Conservation (phyloP, 30 jellyfish, hydroid and myxozoan genomes). For the Turritopsis dohrnii region DNA sequence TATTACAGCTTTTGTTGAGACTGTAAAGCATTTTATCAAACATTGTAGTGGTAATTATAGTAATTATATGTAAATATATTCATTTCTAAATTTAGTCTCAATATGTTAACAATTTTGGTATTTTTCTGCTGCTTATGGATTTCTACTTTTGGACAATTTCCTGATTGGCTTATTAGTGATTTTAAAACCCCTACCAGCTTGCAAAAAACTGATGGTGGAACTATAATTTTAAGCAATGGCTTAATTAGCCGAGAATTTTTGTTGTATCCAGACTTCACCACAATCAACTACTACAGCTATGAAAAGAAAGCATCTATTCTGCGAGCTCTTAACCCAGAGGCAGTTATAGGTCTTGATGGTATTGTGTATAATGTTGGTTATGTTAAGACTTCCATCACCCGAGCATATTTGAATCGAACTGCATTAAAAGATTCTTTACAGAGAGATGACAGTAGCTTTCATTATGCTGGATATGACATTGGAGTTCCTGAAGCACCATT, state of each 20-base stretch:
- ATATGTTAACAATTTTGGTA: not conserved
- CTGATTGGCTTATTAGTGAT: conserved; percentile 33
- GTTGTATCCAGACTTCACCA: conserved; percentile 24
- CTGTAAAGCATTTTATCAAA: no score
- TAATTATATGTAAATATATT: no score
- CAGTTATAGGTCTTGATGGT: conserved; percentile 25
- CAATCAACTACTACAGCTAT: conserved; percentile 24
- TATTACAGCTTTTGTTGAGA: no score
- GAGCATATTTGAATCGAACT: conserved; percentile 37
- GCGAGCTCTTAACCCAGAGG: conserved; percentile 40
- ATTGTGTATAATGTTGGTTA: conserved; percentile 25
- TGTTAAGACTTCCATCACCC: conserved; percentile 17
- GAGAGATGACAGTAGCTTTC: conserved; percentile 9
- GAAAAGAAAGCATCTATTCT: conserved; percentile 21
- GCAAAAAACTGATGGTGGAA: conserved; percentile 11
- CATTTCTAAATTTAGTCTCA: not conserved
- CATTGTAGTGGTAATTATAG: no score
- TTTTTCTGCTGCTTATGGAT: not conserved
- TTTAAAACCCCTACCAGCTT: not conserved
- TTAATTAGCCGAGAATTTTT: conserved; percentile 20
- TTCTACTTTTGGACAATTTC: conserved; percentile 15
- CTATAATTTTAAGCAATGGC: conserved; percentile 16
- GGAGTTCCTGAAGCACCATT: conserved; percentile 14
- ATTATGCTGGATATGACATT: conserved; percentile 21
- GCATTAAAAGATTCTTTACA: conserved; percentile 13